A percentile compares a stretch with the other conserved stretches of the same genome.
Evolutionary conservation across 2,888 invertebrate species (phyloP).

Genomic region (Sympetrum striolatum): DNA sequence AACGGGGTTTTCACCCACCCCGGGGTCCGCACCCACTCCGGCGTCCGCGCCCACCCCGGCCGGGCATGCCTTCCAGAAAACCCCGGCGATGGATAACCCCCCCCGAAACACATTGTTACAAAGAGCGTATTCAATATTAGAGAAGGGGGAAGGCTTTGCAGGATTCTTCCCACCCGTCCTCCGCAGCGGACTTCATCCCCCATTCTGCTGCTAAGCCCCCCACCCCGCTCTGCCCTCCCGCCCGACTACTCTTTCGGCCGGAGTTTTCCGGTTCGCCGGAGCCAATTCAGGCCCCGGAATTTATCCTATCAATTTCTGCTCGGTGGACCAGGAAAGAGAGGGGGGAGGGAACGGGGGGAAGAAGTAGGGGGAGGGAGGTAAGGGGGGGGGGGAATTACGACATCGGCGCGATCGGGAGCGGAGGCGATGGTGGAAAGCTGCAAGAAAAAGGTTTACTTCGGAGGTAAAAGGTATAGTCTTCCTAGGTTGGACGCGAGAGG

Average conservation of each 20-base stretch:
- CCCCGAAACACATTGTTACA: constrained; percentile 49
- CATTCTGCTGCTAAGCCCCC: not conserved
- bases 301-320: constrained; percentile 71
- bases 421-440: not conserved
- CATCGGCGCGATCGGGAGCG: not conserved
- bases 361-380: not conserved
- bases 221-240: not conserved
- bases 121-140: constrained; percentile 45
- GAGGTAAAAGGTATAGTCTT: not conserved
- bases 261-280: constrained; percentile 64
- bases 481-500: not conserved
- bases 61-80: not conserved
- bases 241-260: constrained; percentile 32
- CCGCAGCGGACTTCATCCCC: constrained; percentile 28
- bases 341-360: not conserved
- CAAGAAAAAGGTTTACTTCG: not conserved
- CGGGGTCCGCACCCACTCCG: not conserved
- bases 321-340: constrained; percentile 62
- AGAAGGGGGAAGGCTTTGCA: not conserved
- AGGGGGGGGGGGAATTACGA: not conserved
- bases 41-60: not conserved
- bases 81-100: no score
- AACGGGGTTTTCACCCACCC: not conserved
- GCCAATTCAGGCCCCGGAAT: constrained; percentile 69
- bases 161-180: constrained; percentile 12